Conservation (phyloP, 1,140 invertebrate species). For the Potamilus streckersoni region DNA sequence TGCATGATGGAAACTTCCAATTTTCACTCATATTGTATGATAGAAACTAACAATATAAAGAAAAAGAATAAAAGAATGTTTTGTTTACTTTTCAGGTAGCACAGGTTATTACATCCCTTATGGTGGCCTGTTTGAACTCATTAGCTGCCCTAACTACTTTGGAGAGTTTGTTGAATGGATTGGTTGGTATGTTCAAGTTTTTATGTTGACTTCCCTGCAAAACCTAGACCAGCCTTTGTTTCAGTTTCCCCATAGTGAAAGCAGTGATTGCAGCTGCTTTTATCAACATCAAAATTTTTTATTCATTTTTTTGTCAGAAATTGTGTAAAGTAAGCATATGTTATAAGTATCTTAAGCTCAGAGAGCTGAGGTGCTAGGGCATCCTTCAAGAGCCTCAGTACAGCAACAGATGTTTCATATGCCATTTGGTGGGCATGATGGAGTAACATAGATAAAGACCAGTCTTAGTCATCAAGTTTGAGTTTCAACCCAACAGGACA, state of each 20-base stretch:
- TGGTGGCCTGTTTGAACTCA: constrained; percentile 51
- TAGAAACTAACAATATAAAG: not conserved
- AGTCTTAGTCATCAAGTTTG: too few species aligned
- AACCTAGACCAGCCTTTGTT: not conserved
- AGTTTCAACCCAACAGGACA: not conserved
- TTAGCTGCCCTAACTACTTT: constrained; percentile 55
- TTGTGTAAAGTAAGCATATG: too few species aligned
- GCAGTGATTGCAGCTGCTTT: not conserved
- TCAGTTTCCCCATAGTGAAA: not conserved
- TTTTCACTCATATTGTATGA: not conserved
- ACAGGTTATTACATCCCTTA: constrained; percentile 52
- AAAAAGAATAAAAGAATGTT: too few species aligned
- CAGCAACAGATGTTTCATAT: too few species aligned
- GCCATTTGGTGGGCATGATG: too few species aligned
- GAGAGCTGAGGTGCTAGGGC: too few species aligned
- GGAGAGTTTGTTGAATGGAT: constrained; percentile 52
- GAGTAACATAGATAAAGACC: too few species aligned
- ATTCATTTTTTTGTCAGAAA: too few species aligned
- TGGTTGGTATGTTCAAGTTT: constrained; percentile 39
- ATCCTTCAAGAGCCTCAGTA: too few species aligned
- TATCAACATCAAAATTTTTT: not conserved
- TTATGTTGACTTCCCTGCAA: not conserved
- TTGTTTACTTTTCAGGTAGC: constrained; percentile 30
- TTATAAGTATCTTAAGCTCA: too few species aligned
- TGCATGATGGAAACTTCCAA: not conserved